Evolutionary conservation across 2,797 vertebrate genomes (phyloP).

Genomic region (Gobionotothen gibberifrons): DNA sequence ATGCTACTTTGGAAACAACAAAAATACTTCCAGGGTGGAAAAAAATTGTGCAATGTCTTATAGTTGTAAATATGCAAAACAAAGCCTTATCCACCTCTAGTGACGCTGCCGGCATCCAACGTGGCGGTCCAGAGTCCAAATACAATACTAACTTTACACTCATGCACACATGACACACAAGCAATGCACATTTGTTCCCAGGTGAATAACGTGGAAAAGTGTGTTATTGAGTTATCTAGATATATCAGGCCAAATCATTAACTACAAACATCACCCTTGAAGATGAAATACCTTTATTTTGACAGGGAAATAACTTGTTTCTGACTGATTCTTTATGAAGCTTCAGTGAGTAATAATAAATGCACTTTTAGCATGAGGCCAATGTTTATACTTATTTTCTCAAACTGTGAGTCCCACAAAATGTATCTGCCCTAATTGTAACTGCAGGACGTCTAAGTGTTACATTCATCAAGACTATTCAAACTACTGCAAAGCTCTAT

Average conservation of each 20-base stretch:
- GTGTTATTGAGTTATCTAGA: not conserved
- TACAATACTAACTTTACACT: conserved; percentile 32
- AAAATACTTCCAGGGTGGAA: not conserved
- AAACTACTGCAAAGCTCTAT: conserved; percentile 3
- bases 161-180: conserved; percentile 25
- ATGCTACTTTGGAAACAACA: not conserved
- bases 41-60: no score
- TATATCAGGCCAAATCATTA: not conserved
- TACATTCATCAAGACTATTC: conserved; percentile 10
- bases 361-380: not conserved
- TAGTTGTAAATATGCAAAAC: not conserved
- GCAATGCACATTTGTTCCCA: conserved; percentile 18
- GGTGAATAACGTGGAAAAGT: no score
- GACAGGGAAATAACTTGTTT: not conserved
- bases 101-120: conserved; percentile 59
- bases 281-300: not conserved
- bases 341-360: not conserved
- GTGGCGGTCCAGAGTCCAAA: conserved; percentile 79
- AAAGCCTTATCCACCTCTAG: conserved; percentile 8
- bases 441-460: conserved; percentile 3
- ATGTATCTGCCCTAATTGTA: not conserved
- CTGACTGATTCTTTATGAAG: not conserved
- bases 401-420: not conserved
- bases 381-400: not conserved
- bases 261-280: not conserved